phyloP scores from a whole-genome alignment of 2,888 invertebrate genomes.

The Atethmia centrago region DNA sequence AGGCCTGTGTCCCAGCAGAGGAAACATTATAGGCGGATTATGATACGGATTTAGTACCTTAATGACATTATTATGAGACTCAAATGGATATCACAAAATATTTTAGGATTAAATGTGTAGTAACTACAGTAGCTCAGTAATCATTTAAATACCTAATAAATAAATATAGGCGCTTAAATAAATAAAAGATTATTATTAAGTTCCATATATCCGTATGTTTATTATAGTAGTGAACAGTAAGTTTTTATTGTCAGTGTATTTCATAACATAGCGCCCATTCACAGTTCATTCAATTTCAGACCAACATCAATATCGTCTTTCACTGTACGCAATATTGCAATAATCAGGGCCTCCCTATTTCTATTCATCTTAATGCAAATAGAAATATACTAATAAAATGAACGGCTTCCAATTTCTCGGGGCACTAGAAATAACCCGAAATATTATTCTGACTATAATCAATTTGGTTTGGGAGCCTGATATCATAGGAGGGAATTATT shows the following conservation, averaged over 20 bases:
- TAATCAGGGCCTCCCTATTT: slow-evolving; percentile 34
- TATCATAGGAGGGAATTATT: slow-evolving; percentile 28
- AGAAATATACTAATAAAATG: slow-evolving; percentile 45
- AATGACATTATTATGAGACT: neutral
- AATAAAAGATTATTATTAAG: too few relatives aligned
- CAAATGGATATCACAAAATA: neutral
- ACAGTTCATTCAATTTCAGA: slow-evolving; percentile 21
- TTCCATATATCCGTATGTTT: too few relatives aligned
- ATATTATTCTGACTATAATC: slow-evolving; percentile 52
- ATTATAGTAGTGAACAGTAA: neutral
- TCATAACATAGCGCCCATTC: neutral
- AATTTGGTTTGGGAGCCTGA: slow-evolving; percentile 30
- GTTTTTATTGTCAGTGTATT: neutral
- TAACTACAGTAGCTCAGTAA: too few relatives aligned
- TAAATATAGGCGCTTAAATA: too few relatives aligned
- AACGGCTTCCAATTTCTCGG: slow-evolving; percentile 44
- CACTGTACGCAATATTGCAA: slow-evolving; percentile 35
- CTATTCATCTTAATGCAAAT: slow-evolving; percentile 51
- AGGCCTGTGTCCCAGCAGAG: too few relatives aligned
- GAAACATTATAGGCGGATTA: too few relatives aligned
- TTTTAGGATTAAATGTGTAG: neutral
- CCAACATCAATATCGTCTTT: slow-evolving; percentile 12
- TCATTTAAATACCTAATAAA: too few relatives aligned
- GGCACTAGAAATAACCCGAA: slow-evolving; percentile 37
- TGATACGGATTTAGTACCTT: neutral